A percentile compares a stretch with the other conserved stretches of the same genome.
phyloP scores from a whole-genome alignment of 2,113 vertebrate species.

The Dascyllus trimaculatus region DNA sequence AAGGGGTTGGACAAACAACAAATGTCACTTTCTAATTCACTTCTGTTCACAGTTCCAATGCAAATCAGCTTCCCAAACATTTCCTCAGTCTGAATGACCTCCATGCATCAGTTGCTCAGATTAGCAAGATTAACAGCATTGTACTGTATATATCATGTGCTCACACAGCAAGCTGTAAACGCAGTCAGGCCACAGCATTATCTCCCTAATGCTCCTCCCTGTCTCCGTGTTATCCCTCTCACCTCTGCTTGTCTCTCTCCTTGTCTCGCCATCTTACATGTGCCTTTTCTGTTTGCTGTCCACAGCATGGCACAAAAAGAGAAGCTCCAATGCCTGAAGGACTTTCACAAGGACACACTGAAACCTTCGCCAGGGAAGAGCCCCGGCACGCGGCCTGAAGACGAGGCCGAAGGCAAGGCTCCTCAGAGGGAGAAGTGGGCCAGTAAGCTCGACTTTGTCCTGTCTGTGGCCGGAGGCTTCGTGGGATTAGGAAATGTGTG shows the following conservation, averaged over 20 bases:
- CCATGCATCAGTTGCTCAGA: slow-evolving; percentile 58
- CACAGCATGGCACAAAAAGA: slow-evolving; percentile 96
- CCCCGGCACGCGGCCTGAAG: slow-evolving; percentile 94
- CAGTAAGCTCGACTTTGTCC: slow-evolving; percentile 98
- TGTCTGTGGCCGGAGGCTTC: slow-evolving; percentile 97
- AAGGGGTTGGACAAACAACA: background rate
- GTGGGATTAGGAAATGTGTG: slow-evolving; percentile 98
- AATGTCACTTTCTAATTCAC: background rate
- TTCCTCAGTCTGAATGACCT: slow-evolving; percentile 58
- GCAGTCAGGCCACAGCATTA: slow-evolving; percentile 67
- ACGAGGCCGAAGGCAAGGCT: slow-evolving; percentile 94
- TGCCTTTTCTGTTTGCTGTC: slow-evolving; percentile 2
- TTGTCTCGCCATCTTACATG: background rate
- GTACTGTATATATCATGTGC: slow-evolving; percentile 54
- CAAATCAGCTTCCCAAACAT: slow-evolving; percentile 19
- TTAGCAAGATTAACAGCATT: slow-evolving; percentile 73
- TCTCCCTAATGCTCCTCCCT: slow-evolving; percentile 55
- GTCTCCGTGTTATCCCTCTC: slow-evolving; percentile 44
- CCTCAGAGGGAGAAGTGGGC: slow-evolving; percentile 98
- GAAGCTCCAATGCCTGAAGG: slow-evolving; percentile 97
- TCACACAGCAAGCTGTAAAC: slow-evolving; percentile 45
- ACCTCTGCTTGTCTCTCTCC: slow-evolving; percentile 33
- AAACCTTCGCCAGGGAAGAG: slow-evolving; percentile 98
- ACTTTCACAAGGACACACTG: slow-evolving; percentile 98
- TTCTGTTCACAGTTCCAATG: background rate